Evolutionary conservation across 2,888 invertebrate genomes (phyloP), one percentile per base, ranked within the genome.

Genomic region (Elgonia sp.): DNA sequence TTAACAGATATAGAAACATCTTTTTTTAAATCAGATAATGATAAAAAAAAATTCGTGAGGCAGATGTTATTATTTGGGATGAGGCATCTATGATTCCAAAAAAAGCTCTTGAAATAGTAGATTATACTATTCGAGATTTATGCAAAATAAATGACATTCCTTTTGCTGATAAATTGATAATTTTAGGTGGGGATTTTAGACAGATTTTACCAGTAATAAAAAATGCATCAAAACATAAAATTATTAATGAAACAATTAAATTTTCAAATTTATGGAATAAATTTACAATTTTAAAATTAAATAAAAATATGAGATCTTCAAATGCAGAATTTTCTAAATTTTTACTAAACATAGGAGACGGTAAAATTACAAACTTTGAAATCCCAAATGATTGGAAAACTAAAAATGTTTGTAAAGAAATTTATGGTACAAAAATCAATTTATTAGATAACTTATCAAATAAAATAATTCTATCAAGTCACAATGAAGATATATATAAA

Each of bases 51-150:
- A 21, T 72, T n/a, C 39, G 37, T 16, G 37, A 70, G 8, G 70
- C 70, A n/a, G n/a, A 53, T 53, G 53, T 70, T 37, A 16, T 70
- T n/a, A 70, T 70, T n/a, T 70, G 67, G 67, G 67, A 67, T 42
- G 67, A 67, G 46, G 67, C 67, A 14, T 67, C 67, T 16, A 67
- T 46, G 50, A 69, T 69, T 50, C 69, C 69, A 1, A 69, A 69
- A 69, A 69, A 69, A 50, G 69, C 69, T 9, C 14, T 69, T 16
- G 69, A 69, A 69, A 69, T 69, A 1, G 69, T 69, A 46, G 67
- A 67, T 46, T 1, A 2, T n/a, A 70, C 70, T 8, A n/a, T 70
- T 37, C 21, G 53, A 7, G 70, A 70, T 53, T 37, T 70, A 70
- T 70, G 70, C 37, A 50, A 70, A 70, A 14, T n/a, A n/a, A n/a